These are phyloP conservation scores for Ancistrus triradiatus DNA, from an alignment of 2,113 vertebrate species.

Conservation along the genomic window DNA sequence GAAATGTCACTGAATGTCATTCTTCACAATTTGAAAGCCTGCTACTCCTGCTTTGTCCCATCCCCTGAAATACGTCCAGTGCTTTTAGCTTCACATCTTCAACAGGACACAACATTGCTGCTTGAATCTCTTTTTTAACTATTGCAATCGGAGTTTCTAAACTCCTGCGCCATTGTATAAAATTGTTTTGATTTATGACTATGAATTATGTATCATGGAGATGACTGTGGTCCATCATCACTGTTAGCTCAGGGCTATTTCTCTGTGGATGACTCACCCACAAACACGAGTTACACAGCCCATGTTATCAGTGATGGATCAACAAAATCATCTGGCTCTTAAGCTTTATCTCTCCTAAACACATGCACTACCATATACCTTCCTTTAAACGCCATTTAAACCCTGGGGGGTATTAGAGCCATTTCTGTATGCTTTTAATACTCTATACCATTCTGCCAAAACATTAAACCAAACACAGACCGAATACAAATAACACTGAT, in stretches of 20 bases:
- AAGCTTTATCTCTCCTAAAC: constrained; percentile 55
- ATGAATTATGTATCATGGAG: no score
- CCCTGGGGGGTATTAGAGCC: no score
- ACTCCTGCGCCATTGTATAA: no score
- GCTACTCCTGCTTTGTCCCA: background rate
- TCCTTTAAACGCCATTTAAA: constrained; percentile 56
- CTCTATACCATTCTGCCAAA: no score
- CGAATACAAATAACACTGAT: no score
- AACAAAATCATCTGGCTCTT: constrained; percentile 51
- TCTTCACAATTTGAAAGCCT: constrained; percentile 18
- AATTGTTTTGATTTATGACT: no score
- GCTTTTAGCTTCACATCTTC: background rate
- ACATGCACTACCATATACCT: constrained; percentile 34
- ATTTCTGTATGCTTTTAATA: no score
- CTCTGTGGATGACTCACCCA: constrained; percentile 2
- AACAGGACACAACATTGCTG: background rate
- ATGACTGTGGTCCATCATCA: constrained; percentile 19
- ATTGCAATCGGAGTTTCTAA: background rate
- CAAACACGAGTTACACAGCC: constrained; percentile 39
- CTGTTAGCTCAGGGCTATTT: constrained; percentile 8
- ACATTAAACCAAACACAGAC: no score
- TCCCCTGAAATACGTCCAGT: background rate
- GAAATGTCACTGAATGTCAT: constrained; percentile 49
- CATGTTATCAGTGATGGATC: constrained; percentile 49
- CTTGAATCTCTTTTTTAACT: background rate